Conservation (phyloP, 2,888 invertebrate genomes). For the Cephus spinipes region DNA sequence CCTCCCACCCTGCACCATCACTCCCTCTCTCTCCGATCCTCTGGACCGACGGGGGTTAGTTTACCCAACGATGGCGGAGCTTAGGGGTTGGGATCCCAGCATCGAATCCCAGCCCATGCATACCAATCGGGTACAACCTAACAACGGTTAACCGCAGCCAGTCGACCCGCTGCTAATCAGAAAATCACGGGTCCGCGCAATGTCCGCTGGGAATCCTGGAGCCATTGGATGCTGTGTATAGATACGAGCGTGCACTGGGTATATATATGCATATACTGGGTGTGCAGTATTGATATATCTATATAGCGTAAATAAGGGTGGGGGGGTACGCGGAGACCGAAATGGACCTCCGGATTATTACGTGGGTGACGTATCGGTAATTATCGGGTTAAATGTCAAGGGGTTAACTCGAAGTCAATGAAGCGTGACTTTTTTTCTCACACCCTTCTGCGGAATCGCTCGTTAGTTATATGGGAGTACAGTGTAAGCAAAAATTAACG, state of each 20-base stretch:
- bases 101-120: constrained; percentile 65
- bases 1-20: neutral
- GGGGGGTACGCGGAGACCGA: neutral
- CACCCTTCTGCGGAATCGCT: constrained; percentile 24
- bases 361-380: constrained; percentile 47
- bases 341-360: constrained; percentile 26
- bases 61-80: constrained; percentile 12
- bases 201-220: constrained; percentile 45
- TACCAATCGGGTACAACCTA: constrained; percentile 64
- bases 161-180: constrained; percentile 65
- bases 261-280: neutral
- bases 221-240: constrained; percentile 9
- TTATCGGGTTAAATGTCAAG: constrained; percentile 61
- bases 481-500: constrained; percentile 21
- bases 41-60: neutral
- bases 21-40: neutral
- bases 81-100: constrained; percentile 35
- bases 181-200: constrained; percentile 63
- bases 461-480: constrained; percentile 14
- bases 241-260: neutral
- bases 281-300: too few relatives aligned
- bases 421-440: constrained; percentile 37
- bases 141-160: constrained; percentile 65
- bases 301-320: too few relatives aligned
- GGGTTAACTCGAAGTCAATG: constrained; percentile 50